Evolutionary conservation across 2,113 vertebrate genomes (phyloP), one percentile per base, ranked within the genome.

Genomic region (Amia ocellicauda): DNA sequence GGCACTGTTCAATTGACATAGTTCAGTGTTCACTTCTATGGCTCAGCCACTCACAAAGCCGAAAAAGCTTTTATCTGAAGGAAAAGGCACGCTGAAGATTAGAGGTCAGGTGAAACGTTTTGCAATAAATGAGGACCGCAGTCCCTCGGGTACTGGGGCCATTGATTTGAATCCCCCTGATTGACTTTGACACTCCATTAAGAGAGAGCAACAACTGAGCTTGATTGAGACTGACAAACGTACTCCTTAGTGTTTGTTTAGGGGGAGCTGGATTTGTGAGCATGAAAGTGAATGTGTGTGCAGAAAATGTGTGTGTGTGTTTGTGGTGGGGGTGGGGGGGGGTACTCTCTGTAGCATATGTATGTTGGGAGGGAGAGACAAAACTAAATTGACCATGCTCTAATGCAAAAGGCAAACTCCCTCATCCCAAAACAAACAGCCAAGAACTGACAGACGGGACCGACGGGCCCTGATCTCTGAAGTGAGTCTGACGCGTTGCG

Each of bases 91-190:
- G 40, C 11, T 4, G 43, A 4, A 47, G 43, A 47, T n/a, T 17
- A 47, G n/a, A 47, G 43, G 43, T 14, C 43, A 47, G n/a, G 43
- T 17, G 43, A 47, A 47, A 47, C 43, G 16, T 47, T 47, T 47
- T 47, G 43, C 43, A 47, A 14, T 8, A 47, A 47, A 47, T 47
- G 43, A 47, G 43, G 13, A 4, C 43, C 16, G 43, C 43, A 4
- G n/a, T 47, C 43, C 43, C 43, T 47, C 14, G 43, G 43, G 43
- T 47, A n/a, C 31, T 47, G 43, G 43, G 7, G 13, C 43, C 43
- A 14, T 14, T 47, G 43, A 47, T 47, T 14, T 47, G 43, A 47
- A 47, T 17, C 43, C n/a, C n/a, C 4, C 43, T 47, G 43, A 47
- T 47, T 4, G 14, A 47, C 43, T 47, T 47, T 47, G 43, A 47